Base-by-base conservation (phyloP, 2,797 vertebrate genomes). In the Allenopithecus nigroviridis region DNA sequence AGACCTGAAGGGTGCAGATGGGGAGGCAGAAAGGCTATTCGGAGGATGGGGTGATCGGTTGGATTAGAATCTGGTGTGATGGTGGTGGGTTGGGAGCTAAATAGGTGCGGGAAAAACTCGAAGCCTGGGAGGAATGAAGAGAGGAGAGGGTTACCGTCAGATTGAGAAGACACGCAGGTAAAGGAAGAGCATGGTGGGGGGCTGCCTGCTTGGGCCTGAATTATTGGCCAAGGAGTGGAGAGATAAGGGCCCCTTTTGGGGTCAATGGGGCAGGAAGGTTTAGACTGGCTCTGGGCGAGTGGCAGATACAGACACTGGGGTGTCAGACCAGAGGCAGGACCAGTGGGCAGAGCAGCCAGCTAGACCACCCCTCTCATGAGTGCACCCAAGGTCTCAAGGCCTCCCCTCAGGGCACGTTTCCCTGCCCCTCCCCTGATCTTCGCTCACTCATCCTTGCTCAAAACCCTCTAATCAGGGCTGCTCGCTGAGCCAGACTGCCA, bases 1-100 rank as follows among this genome's bases (percentile, higher is more conserved):
- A 78, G 61, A n/a, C 14, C 53, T 48, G 22, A 43, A 1, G 19
- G 59, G 28, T 33, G 5, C 22, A n/a, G 50, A 43, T 0, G 0
- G 57, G 14, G 11, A 12, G 21, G 24, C 64, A 68, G 33, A 17
- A n/a, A 43, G 36, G 11, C 21, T n/a, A 41, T 30, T 61, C 55
- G 70, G 36, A 48, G 43, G 13, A 26, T 33, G 4, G 36, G 0
- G 39, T 33, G 11, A 26, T 24, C 1, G 2, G 33, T 57, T 55
- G 85, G 70, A 41, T 39, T 89, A 24, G 39, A 41, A 76, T 30
- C 26, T 33, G 28, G 13, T 41, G 83, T 36, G 41, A 86, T 3
- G 50, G 61, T 28, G 1, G 33, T 59, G 61, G 50, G 39, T 1
- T 33, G 46, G n/a, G n/a, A 12, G 22, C 28, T 33, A 19, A 28